A percentile compares a stretch with the other conserved stretches of the same genome.
These are phyloP conservation scores for Gambusia affinis DNA, from an alignment of 2,113 vertebrate species.

Conservation along the genomic window DNA sequence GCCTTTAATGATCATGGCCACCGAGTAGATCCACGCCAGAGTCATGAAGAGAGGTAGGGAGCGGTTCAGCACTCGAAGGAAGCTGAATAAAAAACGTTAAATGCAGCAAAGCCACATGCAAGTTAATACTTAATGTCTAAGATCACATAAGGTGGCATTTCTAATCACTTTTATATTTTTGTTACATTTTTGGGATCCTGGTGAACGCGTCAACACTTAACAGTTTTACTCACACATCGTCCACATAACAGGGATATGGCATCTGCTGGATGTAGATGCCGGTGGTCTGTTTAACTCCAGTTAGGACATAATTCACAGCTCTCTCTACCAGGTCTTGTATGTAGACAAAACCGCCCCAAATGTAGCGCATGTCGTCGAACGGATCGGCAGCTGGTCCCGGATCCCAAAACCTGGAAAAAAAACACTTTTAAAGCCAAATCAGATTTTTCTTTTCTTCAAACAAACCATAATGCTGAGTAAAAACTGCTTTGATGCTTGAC, in stretches of 20 bases:
- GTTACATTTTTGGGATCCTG: background rate
- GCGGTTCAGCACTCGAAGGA: constrained; percentile 86
- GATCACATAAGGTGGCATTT: background rate
- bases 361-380: constrained; percentile 86
- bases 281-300: constrained; percentile 46
- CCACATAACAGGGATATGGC: constrained; percentile 92
- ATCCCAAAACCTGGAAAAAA: constrained; percentile 87
- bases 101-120: too few species aligned
- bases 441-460: too few species aligned
- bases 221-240: constrained; percentile 83
- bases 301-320: constrained; percentile 80
- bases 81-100: constrained; percentile 71
- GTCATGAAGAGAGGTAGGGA: constrained; percentile 92
- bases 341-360: constrained; percentile 91
- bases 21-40: constrained; percentile 92
- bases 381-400: constrained; percentile 86
- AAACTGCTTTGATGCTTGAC: too few species aligned
- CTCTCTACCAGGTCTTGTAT: constrained; percentile 90
- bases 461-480: too few species aligned
- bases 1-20: constrained; percentile 91
- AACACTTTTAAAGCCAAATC: too few species aligned
- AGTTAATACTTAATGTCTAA: background rate
- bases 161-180: background rate
- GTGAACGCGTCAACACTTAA: background rate
- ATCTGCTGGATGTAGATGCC: constrained; percentile 92